These are phyloP conservation scores for Drosophila longiperda DNA, from an alignment of 2,888 invertebrate genomes.

Conservation along the genomic window DNA sequence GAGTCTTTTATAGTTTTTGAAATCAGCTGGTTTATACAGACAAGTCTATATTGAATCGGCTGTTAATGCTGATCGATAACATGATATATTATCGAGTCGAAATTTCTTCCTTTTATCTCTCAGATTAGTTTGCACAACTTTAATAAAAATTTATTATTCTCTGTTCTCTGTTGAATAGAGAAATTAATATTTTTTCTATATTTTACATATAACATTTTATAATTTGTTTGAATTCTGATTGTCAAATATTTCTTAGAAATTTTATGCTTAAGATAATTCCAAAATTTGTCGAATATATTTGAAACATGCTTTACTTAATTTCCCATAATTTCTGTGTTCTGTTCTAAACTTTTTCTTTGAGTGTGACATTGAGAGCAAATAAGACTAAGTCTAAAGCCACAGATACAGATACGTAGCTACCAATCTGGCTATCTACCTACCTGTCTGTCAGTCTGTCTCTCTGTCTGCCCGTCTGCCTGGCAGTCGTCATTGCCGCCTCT, in stretches of 20 bases:
- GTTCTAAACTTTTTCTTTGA: not conserved
- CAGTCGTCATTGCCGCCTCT: constrained; percentile 39
- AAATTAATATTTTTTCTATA: not conserved
- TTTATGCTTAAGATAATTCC: not conserved
- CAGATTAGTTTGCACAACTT: not conserved
- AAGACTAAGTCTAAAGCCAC: constrained; percentile 42
- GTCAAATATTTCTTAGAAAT: not conserved
- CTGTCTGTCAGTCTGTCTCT: constrained; percentile 36
- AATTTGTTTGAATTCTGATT: not conserved
- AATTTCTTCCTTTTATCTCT: not conserved
- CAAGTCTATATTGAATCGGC: not conserved
- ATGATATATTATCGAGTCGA: not conserved
- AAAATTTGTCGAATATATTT: not conserved
- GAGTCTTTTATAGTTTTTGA: not conserved
- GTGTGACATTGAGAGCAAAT: constrained; percentile 54
- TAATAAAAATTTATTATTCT: no score
- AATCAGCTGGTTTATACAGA: not conserved
- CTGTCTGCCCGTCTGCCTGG: constrained; percentile 8
- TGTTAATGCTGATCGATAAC: not conserved
- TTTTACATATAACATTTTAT: not conserved
- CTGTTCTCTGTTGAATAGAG: not conserved
- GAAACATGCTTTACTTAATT: not conserved
- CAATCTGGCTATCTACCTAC: constrained; percentile 42
- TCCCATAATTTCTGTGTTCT: no score
- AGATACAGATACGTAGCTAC: constrained; percentile 51